Base-by-base conservation (phyloP, 2,797 vertebrate species). In the Philypnodon macrostomus region DNA sequence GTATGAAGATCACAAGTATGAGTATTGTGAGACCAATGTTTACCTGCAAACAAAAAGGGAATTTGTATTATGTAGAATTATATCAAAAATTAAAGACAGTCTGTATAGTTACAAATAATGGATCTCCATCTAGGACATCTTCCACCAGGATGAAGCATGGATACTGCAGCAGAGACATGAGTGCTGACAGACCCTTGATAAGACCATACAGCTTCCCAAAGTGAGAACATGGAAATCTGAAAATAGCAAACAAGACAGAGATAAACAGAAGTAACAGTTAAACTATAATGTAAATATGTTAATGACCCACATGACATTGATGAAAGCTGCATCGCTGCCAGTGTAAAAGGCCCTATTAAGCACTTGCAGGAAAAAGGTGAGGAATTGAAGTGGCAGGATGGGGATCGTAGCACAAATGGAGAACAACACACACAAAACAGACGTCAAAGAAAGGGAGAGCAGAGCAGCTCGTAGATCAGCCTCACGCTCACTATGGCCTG, bases 201-300 rank as follows among this genome's bases (percentile, higher is more conserved):
- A 91, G 54, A 37, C 94, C 95, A 0, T 86, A 96, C 23, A 98
- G 70, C 82, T 97, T 97, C 52, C 96, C 95, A 2, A 96, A 98
- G 71, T 97, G 94, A 61, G 87, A 77, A 0, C 80, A 17, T 0
- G 94, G 96, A 53, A 96, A 97, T 13, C 96, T 97, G 27, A 31
- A 2, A 30, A 18, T 7, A 18, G 27, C 15, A 18, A 7, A 16
- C n/a, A 17, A 7, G 15, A 15, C 9, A 9, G 8, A 8, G 2
- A 5, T 21, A n/a, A 21, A 18, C 7, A 10, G 1, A 10, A 3
- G 27, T 2, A 29, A 29, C 8, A 2, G 8, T 8, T 29, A 29
- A 29, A 29, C 9, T 10, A 29, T 10, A 10, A 4, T 11, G 1
- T 23, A 23, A 23, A 23, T 6, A 23, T 15, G 32, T 33, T 33